Base-by-base conservation (phyloP, 2,888 invertebrate genomes). In the Crematogaster levior region DNA sequence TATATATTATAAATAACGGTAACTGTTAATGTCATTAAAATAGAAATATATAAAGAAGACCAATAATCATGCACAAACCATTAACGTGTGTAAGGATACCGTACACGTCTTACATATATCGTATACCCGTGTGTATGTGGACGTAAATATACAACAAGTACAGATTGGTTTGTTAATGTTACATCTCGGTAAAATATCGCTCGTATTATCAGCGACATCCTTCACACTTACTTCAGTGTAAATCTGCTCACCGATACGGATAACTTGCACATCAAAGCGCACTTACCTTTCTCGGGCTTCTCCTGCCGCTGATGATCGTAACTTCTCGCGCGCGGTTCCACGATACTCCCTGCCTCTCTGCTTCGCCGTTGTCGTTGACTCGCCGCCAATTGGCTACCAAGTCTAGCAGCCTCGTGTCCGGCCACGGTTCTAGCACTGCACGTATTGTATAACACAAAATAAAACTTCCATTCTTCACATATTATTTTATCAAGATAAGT, bases 401-500 rank as follows among this genome's bases (percentile, higher is more conserved):
- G 93, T 87, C 97, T 95, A 89, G 97, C 96, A 30, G 97, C 97
- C 94, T 97, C 97, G 92, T 97, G 97, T 0, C 97, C 97, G 89
- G 97, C 96, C 72, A 97, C 97, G 15, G 97, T 97, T 94, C 94
- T 93, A 6, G 94, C 94, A n/a, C 88, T 88, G 34, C 21, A 83
- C 93, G 92, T 30, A 40, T 6, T 3, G 3, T 21, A 56, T 21
- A 56, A 65, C 15, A 6, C 1, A 21, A 27, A 40, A 21, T 48
- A 7, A 56, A 56, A 43, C 15, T 18, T 21, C 12, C 21, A 24
- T 74, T 43, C 12, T 4, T 56, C 7, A 43, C 10, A 21, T 51
- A 75, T 40, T 27, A 37, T 27, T 66, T 24, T 65, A 37, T n/a
- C 24, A 24, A 2, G 46, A 51, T 21, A 34, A 46, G 56, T 21